Percentiles rank a stretch among this genome's conserved stretches.
Evolutionary conservation across 2,113 vertebrate genomes (phyloP).

Genomic region (Melanerpes formicivorus): DNA sequence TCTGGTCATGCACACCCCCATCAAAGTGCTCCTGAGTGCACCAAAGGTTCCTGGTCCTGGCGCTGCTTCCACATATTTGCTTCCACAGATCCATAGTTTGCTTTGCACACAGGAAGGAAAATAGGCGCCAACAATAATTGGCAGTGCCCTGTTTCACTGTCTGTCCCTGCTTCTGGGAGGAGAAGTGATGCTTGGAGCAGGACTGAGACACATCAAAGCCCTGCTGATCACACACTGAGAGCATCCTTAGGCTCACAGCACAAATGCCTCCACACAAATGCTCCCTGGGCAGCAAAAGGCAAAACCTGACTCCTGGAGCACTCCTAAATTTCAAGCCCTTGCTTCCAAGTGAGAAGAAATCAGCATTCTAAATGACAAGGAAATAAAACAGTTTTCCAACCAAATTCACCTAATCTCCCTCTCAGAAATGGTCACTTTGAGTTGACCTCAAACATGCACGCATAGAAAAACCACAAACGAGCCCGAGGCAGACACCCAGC

Average conservation of each 20-base stretch:
- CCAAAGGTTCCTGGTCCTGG: accelerated
- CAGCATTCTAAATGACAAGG: not conserved
- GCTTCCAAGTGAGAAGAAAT: constrained; percentile 1
- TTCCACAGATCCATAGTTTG: not conserved
- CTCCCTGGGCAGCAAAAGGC: not conserved
- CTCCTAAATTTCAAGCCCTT: not conserved
- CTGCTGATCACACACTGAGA: not conserved
- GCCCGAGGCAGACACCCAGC: not conserved
- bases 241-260: not conserved
- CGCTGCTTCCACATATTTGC: too few species aligned
- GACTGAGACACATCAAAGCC: not conserved
- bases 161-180: not conserved
- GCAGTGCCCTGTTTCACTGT: not conserved
- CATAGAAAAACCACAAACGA: not conserved
- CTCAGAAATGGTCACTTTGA: constrained; percentile 20
- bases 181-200: accelerated
- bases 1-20: accelerated
- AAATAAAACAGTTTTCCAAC: not conserved
- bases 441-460: not conserved
- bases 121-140: not conserved
- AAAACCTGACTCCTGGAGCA: not conserved
- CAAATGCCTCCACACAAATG: not conserved
- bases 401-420: not conserved
- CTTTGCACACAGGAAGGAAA: not conserved
- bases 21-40: not conserved